Conservation (phyloP, 2,113 vertebrate species). For the Psilopogon haemacephalus region DNA sequence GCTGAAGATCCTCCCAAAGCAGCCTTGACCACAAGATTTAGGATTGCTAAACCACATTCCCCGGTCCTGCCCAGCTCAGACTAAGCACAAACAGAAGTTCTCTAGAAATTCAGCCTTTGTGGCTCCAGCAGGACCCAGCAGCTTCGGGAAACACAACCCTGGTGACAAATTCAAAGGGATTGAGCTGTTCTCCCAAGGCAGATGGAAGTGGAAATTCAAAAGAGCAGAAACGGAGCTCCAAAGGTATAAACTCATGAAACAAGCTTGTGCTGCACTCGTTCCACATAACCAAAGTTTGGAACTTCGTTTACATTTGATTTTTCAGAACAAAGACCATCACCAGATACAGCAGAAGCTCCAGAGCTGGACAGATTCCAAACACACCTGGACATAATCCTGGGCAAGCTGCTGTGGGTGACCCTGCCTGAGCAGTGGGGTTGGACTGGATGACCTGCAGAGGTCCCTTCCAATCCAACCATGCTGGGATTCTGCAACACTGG, state of each 20-base stretch:
- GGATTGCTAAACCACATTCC: neutral
- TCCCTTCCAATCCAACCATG: too few relatives aligned
- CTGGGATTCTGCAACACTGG: too few relatives aligned
- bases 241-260: fast-evolving
- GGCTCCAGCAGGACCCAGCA: neutral
- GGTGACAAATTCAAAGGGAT: fast-evolving
- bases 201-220: neutral
- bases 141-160: neutral
- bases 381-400: too few relatives aligned
- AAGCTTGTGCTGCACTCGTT: neutral
- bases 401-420: too few relatives aligned
- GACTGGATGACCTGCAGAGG: too few relatives aligned
- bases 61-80: neutral
- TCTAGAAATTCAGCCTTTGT: fast-evolving
- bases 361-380: neutral
- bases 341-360: neutral
- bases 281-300: fast-evolving
- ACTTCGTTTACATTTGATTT: neutral
- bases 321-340: neutral
- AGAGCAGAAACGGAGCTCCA: neutral
- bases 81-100: neutral
- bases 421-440: too few relatives aligned
- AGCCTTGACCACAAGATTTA: neutral
- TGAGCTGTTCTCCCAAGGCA: neutral
- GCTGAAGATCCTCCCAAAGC: neutral